These are phyloP conservation scores for Drosophila mojavensis DNA, from an alignment of 1,140 invertebrate genomes.

Conservation along the genomic window DNA sequence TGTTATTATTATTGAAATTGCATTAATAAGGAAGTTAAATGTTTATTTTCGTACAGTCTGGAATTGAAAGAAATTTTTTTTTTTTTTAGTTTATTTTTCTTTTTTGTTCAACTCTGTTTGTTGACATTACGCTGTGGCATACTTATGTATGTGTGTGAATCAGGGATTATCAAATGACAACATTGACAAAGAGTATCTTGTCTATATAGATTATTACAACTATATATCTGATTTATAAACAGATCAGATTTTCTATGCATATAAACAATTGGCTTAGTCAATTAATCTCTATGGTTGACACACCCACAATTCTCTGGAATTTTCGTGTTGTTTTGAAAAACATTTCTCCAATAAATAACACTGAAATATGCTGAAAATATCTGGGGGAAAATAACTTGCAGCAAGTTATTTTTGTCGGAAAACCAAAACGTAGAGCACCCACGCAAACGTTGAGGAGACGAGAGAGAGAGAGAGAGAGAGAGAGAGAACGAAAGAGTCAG, in stretches of 20 bases:
- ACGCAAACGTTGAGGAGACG: constrained; percentile 32
- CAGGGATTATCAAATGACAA: not conserved
- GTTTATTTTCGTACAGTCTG: constrained; percentile 72
- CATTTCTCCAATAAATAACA: not conserved
- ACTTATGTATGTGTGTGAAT: not conserved
- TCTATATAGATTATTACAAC: too few species aligned
- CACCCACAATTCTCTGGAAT: constrained; percentile 35
- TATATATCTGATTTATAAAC: not conserved
- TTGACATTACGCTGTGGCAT: constrained; percentile 8
- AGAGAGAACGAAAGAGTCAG: too few species aligned
- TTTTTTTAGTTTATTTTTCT: too few species aligned
- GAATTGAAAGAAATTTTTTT: constrained; percentile 1
- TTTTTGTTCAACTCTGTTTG: not conserved
- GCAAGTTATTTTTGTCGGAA: constrained; percentile 25
- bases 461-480: not conserved
- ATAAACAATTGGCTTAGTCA: too few species aligned
- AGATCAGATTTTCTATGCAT: not conserved
- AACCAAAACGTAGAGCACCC: constrained; percentile 15
- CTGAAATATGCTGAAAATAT: constrained; percentile 44
- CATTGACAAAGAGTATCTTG: too few species aligned
- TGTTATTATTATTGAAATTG: constrained; percentile 71
- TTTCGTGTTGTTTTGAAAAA: constrained; percentile 50
- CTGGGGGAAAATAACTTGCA: constrained; percentile 15
- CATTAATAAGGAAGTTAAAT: constrained; percentile 80
- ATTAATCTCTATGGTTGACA: constrained; percentile 4